phyloP scores from a whole-genome alignment of 2,797 vertebrate species.

The Catamblyrhynchus diadema region DNA sequence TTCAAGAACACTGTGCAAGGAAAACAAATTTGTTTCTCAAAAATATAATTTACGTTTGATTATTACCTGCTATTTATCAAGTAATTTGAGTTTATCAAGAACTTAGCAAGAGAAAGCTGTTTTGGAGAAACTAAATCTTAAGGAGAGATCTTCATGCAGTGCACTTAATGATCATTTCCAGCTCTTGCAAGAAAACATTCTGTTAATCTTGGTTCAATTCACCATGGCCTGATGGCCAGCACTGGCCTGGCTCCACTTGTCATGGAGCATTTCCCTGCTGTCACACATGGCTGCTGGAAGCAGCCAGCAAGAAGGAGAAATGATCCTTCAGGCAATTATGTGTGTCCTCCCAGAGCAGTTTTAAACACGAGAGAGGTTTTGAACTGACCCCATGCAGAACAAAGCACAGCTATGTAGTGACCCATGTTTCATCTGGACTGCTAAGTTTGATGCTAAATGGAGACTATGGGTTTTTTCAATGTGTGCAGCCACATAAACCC shows the following conservation, averaged over 20 bases:
- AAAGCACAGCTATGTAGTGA: background rate
- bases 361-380: background rate
- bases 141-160: background rate
- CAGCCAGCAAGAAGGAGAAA: background rate
- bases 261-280: background rate
- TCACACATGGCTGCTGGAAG: background rate
- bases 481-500: background rate
- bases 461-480: background rate
- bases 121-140: background rate
- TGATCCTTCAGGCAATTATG: background rate
- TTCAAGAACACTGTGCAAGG: background rate
- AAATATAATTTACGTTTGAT: background rate
- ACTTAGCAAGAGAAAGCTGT: background rate
- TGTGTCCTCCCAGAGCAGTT: background rate
- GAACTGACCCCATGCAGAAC: background rate
- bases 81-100: background rate
- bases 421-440: background rate
- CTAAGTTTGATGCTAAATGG: background rate
- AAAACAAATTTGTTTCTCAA: background rate
- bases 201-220: background rate
- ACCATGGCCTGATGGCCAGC: background rate
- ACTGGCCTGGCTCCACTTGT: background rate
- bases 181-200: background rate
- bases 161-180: background rate
- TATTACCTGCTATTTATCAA: background rate